phyloP scores from a whole-genome alignment of 2,113 vertebrate genomes.

The Nicator chloris region DNA sequence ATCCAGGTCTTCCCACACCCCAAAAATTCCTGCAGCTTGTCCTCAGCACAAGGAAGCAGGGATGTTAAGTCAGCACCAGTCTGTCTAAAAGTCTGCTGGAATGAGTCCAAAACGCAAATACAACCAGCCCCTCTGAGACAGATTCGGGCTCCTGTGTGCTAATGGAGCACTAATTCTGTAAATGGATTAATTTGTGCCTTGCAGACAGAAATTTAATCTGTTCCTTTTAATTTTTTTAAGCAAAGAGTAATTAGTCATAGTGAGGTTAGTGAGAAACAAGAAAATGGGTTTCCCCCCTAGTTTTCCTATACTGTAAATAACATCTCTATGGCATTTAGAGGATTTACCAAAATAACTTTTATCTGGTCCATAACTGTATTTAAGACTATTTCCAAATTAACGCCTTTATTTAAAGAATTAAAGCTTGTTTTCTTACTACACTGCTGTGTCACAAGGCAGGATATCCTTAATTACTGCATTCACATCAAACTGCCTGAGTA shows the following conservation, averaged over 20 bases:
- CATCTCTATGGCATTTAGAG: slow-evolving; percentile 17
- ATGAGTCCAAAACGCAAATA: slow-evolving; percentile 61
- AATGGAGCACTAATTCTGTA: slow-evolving; percentile 72
- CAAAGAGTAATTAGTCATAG: slow-evolving; percentile 61
- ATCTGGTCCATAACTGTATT: slow-evolving; percentile 40
- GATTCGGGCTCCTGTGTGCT: slow-evolving; percentile 56
- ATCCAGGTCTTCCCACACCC: background rate
- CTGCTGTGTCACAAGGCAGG: too few relatives aligned
- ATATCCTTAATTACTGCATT: too few relatives aligned
- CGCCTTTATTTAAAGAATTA: background rate
- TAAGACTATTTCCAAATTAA: slow-evolving; percentile 26
- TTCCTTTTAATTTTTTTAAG: slow-evolving; percentile 64
- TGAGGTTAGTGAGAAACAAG: slow-evolving; percentile 43
- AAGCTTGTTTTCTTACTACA: background rate
- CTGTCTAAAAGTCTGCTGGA: slow-evolving; percentile 64
- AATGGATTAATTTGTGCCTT: slow-evolving; percentile 72
- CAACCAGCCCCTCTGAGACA: slow-evolving; percentile 56
- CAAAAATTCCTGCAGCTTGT: background rate
- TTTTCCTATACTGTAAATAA: slow-evolving; percentile 39
- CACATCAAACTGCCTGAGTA: fast-evolving
- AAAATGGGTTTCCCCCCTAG: slow-evolving; percentile 36
- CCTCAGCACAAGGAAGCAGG: background rate
- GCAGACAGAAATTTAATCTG: slow-evolving; percentile 72
- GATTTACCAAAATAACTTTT: slow-evolving; percentile 22
- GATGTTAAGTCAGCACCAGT: slow-evolving; percentile 33